A percentile compares a stretch with the other conserved stretches of the same genome.
phyloP scores from a whole-genome alignment of 1,140 invertebrate species.

The Potamilus streckersoni region DNA sequence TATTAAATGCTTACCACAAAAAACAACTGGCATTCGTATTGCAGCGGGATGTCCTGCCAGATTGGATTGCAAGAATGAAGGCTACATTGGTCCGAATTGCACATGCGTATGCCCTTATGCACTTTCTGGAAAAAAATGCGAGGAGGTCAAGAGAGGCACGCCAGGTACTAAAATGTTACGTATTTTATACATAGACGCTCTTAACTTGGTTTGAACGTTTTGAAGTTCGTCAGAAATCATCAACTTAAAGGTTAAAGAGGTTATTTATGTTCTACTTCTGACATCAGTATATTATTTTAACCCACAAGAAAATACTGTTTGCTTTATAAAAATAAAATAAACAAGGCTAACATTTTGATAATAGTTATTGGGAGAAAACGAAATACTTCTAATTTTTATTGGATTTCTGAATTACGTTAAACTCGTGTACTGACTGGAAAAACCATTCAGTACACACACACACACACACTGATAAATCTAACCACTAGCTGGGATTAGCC shows the following conservation, averaged over 20 bases:
- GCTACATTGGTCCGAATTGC: slow-evolving; percentile 39
- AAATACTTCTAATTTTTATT: no score
- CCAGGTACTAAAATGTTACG: slow-evolving; percentile 18
- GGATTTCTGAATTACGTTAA: no score
- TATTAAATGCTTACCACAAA: no score
- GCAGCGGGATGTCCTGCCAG: slow-evolving; percentile 16
- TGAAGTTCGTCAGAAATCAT: not conserved
- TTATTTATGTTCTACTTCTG: not conserved
- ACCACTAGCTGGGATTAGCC: no score
- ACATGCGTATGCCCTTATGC: slow-evolving; percentile 36
- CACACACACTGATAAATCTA: no score
- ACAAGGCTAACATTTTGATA: not conserved
- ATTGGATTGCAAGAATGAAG: slow-evolving; percentile 31
- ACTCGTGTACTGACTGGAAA: no score
- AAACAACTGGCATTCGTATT: not conserved
- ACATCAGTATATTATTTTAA: not conserved
- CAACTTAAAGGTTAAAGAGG: not conserved
- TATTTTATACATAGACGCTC: no score
- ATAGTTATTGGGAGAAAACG: no score
- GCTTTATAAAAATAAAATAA: not conserved
- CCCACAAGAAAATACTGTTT: not conserved
- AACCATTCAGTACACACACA: no score
- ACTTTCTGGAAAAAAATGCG: slow-evolving; percentile 31
- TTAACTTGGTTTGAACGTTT: no score
- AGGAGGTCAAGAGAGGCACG: slow-evolving; percentile 28